Evolutionary conservation across 2,113 vertebrate species (phyloP).

Genomic region (Saimiri boliviensis): DNA sequence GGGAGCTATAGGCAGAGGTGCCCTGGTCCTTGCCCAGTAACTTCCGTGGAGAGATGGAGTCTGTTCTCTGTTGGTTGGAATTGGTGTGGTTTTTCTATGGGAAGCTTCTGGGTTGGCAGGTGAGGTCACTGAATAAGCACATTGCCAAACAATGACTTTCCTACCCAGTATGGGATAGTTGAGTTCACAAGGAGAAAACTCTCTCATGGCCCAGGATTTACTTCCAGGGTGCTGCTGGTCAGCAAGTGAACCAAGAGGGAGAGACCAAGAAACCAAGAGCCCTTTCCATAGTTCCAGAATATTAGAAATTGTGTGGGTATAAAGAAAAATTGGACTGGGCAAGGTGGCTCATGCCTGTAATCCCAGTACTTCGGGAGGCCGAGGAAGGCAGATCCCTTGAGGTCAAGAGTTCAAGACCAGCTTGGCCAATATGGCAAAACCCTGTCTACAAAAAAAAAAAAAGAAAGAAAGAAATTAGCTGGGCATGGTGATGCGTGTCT

Average conservation of each 20-base stretch:
- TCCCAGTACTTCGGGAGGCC: too few relatives aligned
- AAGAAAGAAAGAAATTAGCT: neutral
- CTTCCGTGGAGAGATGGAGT: neutral
- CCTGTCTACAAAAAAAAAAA: too few relatives aligned
- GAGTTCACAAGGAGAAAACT: neutral
- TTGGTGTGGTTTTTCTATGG: neutral
- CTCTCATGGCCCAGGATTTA: fast-evolving
- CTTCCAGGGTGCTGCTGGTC: neutral
- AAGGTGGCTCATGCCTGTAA: too few relatives aligned
- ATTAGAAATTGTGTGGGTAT: neutral
- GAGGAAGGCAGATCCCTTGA: too few relatives aligned
- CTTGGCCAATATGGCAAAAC: too few relatives aligned
- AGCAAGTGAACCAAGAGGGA: neutral
- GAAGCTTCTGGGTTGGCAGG: neutral
- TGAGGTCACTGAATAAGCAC: neutral
- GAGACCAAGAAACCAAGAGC: neutral
- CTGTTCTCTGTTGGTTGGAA: neutral
- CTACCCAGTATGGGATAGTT: too few relatives aligned
- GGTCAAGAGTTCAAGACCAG: too few relatives aligned
- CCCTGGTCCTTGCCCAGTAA: neutral
- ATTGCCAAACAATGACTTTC: neutral
- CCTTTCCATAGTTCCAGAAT: neutral
- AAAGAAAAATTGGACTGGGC: neutral
- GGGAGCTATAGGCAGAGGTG: fast-evolving
- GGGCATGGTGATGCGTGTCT: neutral